These are phyloP conservation scores for Atopsyche davidsoni DNA, from an alignment of 1,140 invertebrate genomes.

Conservation along the genomic window DNA sequence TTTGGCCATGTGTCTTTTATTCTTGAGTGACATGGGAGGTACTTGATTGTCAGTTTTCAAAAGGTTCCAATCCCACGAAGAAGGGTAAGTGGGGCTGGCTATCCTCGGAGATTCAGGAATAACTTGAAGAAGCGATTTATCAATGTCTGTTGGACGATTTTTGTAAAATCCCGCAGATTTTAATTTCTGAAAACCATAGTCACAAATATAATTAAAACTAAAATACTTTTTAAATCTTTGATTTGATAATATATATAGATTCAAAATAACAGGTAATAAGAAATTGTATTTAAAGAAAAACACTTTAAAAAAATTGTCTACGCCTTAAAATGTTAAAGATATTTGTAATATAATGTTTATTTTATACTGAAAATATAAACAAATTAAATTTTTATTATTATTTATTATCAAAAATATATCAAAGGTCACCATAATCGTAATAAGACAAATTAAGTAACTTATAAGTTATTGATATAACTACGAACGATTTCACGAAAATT, in stretches of 20 bases:
- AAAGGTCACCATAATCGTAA: too few relatives aligned
- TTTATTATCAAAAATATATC: too few relatives aligned
- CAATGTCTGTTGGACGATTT: constrained; percentile 67
- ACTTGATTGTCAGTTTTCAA: constrained; percentile 44
- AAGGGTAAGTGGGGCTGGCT: constrained; percentile 58
- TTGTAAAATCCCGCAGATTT: constrained; percentile 74
- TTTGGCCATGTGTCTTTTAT: constrained; percentile 9
- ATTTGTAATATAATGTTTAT: too few relatives aligned
- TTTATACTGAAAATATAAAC: constrained; percentile 2
- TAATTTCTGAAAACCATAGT: constrained; percentile 73
- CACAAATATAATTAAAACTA: too few relatives aligned
- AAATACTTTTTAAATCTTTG: too few relatives aligned
- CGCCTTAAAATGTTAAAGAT: too few relatives aligned
- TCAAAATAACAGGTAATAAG: too few relatives aligned
- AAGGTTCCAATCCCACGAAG: constrained; percentile 68
- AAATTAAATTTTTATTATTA: constrained; percentile 14
- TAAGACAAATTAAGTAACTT: too few relatives aligned
- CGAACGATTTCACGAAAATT: too few relatives aligned
- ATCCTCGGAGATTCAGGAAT: constrained; percentile 75
- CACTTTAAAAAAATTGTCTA: too few relatives aligned
- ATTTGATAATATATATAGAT: too few relatives aligned
- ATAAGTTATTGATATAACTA: not conserved
- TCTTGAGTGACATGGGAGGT: constrained; percentile 3
- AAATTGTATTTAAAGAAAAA: too few relatives aligned
- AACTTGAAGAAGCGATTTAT: constrained; percentile 57